Base-by-base conservation (phyloP, 2,113 vertebrate genomes). In the Peromyscus polionotus region DNA sequence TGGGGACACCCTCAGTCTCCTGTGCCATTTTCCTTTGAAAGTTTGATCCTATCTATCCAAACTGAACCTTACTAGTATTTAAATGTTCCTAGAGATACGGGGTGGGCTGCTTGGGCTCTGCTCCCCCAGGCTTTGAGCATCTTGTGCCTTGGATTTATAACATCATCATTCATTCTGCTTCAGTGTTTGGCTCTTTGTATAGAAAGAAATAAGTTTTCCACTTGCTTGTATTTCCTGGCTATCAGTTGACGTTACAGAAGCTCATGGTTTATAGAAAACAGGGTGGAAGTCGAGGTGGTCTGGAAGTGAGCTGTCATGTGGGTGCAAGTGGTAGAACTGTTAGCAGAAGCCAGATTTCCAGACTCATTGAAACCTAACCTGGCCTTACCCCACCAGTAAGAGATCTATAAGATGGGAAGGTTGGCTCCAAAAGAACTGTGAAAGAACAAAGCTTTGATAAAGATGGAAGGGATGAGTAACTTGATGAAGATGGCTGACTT, bases 261-360 rank as follows among this genome's bases (percentile, higher is more conserved):
- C 51, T 39, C 70, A 86, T 0, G 14, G 65, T 88, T 90, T 84
- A 83, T 36, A 57, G 86, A 54, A 94, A 81, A 87, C 20, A 45
- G 93, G 70, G 42, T 57, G 39, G 42, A 96, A 67, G 22, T 92
- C 36, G 42, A 95, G 75, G 75, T 95, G 14, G 70, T 88, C 28
- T 39, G 28, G 54, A 88, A 81, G 24, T 65, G 9, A 93, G 36
- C 36, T 76, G 4, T 87, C 36, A 31, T 1, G 2, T 68, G 59
- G 72, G n/a, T 88, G 17, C 48, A 67, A 87, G 39, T 95, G 63
- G 61, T 28, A 91, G 59, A 31, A 16, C 73, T 88, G 28, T 28
- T 54, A 51, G 20, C 57, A 81, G 93, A 95, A 95, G 89, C 81
- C 73, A 83, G 39, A 63, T 91, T 97, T 88, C 70, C 67, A 79